Evolutionary conservation across 2,797 vertebrate species (phyloP), one percentile per base, ranked within the genome.

Genomic region (Potorous gilbertii): DNA sequence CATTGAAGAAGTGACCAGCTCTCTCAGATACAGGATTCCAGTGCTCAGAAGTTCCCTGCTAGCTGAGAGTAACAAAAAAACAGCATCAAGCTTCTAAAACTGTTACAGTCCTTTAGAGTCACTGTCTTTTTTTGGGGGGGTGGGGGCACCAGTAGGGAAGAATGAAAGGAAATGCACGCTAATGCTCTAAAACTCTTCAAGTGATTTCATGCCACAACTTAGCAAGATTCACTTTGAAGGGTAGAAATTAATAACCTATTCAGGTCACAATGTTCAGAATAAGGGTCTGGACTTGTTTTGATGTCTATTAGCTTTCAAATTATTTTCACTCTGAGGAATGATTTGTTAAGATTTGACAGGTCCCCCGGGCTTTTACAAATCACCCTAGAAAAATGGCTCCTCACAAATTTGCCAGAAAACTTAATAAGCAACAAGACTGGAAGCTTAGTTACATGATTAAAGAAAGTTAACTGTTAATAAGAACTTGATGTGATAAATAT

Each of bases 261-360:
- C 34, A 97, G 95, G 92, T 93, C 81, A 96, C 92, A 94, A 92
- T 98, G 94, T 93, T 96, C 92, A 93, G 50, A 57, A 56, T 56
- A 21, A 96, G 95, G 96, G 40, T 10, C 91, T 91, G 97, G 66
- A 94, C 96, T 96, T 97, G 92, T 97, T 96, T 97, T 96, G 91
- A 94, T 95, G 81, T 93, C 95, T 95, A 97, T 98, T 98, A 98
- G 57, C 91, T 97, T 95, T 96, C 74, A 97, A 98, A 97, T 97
- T 97, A 94, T 97, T 98, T 98, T 97, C 91, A 95, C 93, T 97
- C 95, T 90, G 96, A 98, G 93, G 90, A 98, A 97, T 98, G 92
- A 98, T 95, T 97, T 98, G 59, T 94, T 93, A 74, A 96, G 95
- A 97, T 98, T 97, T 97, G 91, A 93, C 96, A 96, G 94, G 55